A percentile compares a stretch with the other conserved stretches of the same genome.
Evolutionary conservation across 2,797 vertebrate genomes (phyloP).

Genomic region (Ambastaia sidthimunki): DNA sequence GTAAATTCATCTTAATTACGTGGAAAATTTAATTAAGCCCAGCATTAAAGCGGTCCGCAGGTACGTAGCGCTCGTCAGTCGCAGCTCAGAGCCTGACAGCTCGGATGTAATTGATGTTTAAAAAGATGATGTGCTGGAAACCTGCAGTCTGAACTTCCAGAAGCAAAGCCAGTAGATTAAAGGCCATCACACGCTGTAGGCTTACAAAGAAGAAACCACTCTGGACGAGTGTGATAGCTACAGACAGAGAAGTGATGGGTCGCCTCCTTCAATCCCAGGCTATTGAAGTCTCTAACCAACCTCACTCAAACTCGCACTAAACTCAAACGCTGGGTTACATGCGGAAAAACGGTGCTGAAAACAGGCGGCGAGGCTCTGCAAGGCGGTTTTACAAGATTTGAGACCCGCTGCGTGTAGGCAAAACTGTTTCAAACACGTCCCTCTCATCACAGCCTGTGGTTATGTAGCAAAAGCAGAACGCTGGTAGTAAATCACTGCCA

Average conservation of each 20-base stretch:
- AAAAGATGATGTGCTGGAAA: conserved; percentile 32
- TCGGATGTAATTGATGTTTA: neutral
- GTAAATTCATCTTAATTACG: neutral
- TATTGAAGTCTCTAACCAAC: conserved; percentile 65
- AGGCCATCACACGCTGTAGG: conserved; percentile 55
- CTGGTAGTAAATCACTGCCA: conserved; percentile 33
- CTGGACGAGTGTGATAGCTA: conserved; percentile 60
- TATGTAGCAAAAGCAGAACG: conserved; percentile 23
- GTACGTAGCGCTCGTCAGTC: neutral
- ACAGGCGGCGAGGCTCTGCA: neutral
- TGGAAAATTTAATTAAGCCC: neutral
- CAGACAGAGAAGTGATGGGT: conserved; percentile 66
- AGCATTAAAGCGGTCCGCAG: neutral
- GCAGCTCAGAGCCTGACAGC: neutral
- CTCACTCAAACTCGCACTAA: conserved; percentile 53
- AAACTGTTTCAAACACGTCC: conserved; percentile 6
- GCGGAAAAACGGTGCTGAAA: conserved; percentile 4
- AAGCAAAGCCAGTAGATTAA: conserved; percentile 55
- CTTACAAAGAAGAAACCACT: conserved; percentile 56
- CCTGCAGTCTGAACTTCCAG: conserved; percentile 52
- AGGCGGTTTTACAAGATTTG: conserved; percentile 31
- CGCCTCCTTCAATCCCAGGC: conserved; percentile 58
- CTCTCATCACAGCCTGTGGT: conserved; percentile 33
- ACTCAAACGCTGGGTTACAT: conserved; percentile 28
- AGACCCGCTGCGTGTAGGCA: conserved; percentile 26